Conservation (phyloP, 2,113 vertebrate species). For the Genyomyrus donnyi region DNA sequence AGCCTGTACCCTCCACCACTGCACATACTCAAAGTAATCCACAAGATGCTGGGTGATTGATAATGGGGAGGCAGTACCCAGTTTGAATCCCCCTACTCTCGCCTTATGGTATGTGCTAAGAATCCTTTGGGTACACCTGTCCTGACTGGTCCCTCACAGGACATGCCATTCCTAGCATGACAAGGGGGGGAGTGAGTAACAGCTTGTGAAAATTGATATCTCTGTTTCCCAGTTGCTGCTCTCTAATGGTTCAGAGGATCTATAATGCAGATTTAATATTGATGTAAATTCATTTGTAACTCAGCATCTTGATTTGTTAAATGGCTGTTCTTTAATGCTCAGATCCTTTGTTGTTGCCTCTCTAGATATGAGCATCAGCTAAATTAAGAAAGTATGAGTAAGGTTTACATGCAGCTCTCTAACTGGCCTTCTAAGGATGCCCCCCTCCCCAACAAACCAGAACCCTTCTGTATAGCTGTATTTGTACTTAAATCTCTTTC, state of each 20-base stretch:
- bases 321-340: neutral
- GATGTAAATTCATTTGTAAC: neutral
- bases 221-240: neutral
- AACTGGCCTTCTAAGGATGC: neutral
- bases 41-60: neutral
- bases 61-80: neutral
- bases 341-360: neutral
- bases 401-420: neutral
- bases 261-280: neutral
- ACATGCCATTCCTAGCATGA: neutral
- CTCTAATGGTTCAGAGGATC: neutral
- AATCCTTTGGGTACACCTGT: neutral
- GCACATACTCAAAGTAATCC: neutral
- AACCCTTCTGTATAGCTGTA: neutral
- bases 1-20: neutral
- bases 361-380: neutral
- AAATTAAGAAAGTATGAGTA: neutral
- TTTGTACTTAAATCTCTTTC: neutral
- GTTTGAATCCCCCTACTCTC: neutral
- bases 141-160: neutral
- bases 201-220: neutral
- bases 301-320: neutral
- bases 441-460: neutral
- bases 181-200: neutral
- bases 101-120: neutral